Base-by-base conservation (phyloP, 2,113 vertebrate species). In the Epinephelus moara region DNA sequence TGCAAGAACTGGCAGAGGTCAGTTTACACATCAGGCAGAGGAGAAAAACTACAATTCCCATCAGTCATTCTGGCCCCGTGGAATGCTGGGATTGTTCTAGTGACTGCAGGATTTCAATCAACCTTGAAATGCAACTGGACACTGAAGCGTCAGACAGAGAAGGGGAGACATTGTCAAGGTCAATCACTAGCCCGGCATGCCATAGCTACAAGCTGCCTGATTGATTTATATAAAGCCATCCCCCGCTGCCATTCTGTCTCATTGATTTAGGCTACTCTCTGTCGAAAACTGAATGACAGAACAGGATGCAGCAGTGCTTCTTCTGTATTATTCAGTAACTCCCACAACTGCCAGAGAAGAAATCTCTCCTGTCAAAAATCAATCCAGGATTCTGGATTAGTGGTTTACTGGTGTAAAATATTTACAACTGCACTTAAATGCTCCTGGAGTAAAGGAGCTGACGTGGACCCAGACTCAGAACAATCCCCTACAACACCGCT, bases 101-200 rank as follows among this genome's bases (percentile, higher is more conserved):
- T 85, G 81, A 87, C 90, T 86, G 88, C 86, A 76, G 84, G 87
- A 86, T 91, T 91, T 90, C 82, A 86, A 84, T 90, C 90, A 92
- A 89, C 91, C 91, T 92, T 91, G 84, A 91, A 92, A 90, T 86
- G 80, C 84, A 90, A 89, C 88, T 88, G 81, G 87, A 90, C 84
- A 78, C 83, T 80, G 81, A 74, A 82, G 72, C 53, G 30, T 90
- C 85, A 85, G 81, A 75, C 87, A 78, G 89, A 74, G 86, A 76
- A 76, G 81, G 72, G 79, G 82, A 84, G 87, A 87, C 79, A 87
- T 66, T 86, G 89, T 91, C 92, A 94, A 94, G 91, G 93, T 94
- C 93, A 92, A 87, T 92, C 91, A 89, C 82, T 86, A 70, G 87
- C 61, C 75, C 83, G 84, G 81, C 85, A 85, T 84, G 85, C 85